These are phyloP conservation scores for Drosophila simulans DNA, from an alignment of 1,140 invertebrate genomes.

Conservation along the genomic window DNA sequence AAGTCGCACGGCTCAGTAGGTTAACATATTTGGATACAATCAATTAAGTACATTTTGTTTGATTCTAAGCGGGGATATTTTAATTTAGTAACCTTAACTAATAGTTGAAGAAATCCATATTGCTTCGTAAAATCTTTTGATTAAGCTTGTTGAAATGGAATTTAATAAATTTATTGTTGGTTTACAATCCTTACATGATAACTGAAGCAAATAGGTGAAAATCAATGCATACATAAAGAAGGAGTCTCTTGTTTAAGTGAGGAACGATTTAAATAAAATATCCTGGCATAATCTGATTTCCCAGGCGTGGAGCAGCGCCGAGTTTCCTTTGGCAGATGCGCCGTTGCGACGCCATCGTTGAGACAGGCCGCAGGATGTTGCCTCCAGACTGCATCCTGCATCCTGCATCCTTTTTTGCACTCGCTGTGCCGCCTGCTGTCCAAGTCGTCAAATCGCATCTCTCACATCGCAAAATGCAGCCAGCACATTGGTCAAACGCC, in stretches of 20 bases:
- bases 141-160: no score
- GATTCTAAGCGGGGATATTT: no score
- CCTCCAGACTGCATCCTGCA: conserved; percentile 34
- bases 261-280: conserved; percentile 26
- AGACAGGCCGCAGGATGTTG: conserved; percentile 34
- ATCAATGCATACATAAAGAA: neutral
- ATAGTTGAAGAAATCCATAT: no score
- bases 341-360: conserved; percentile 25
- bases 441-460: conserved; percentile 7
- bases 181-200: no score
- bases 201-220: neutral
- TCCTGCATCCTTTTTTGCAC: conserved; percentile 1
- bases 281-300: conserved; percentile 5
- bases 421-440: conserved; percentile 21
- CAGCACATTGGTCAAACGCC: conserved; percentile 66
- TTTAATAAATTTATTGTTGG: no score
- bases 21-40: neutral
- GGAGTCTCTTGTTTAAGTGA: neutral
- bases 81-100: no score
- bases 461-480: conserved; percentile 27
- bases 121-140: no score
- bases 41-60: no score
- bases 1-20: neutral
- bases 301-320: conserved; percentile 3
- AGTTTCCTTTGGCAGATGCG: conserved; percentile 21